Percentiles rank a stretch among this genome's conserved stretches.
These are phyloP conservation scores for Anolis apletophallus DNA, from an alignment of 2,797 vertebrate species.

Conservation along the genomic window DNA sequence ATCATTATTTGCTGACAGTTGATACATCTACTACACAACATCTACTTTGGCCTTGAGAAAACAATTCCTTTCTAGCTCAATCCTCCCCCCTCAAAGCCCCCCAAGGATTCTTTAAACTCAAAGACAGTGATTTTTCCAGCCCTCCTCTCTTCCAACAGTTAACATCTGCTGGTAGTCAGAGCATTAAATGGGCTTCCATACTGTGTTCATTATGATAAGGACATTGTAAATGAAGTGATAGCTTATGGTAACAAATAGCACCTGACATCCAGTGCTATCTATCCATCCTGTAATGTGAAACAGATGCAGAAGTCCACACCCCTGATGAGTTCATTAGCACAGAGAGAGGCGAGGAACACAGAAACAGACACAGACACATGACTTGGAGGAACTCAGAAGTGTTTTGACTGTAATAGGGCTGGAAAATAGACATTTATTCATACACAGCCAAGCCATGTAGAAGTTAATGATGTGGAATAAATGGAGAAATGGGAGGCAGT, in stretches of 20 bases:
- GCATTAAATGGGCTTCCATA: conserved; percentile 42
- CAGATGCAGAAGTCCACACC: conserved; percentile 33
- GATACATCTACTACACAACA: background rate
- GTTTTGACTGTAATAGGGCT: conserved; percentile 17
- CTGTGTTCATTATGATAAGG: conserved; percentile 51
- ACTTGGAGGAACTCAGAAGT: conserved; percentile 9
- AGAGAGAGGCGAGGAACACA: conserved; percentile 1
- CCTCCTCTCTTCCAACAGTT: conserved; percentile 11
- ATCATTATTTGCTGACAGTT: background rate
- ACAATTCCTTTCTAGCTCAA: background rate
- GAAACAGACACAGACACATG: background rate
- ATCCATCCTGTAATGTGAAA: conserved; percentile 39
- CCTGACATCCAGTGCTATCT: conserved; percentile 40
- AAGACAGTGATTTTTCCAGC: conserved; percentile 1
- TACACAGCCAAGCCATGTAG: background rate
- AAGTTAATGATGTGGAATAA: conserved; percentile 15
- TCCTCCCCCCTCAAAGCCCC: too few species aligned
- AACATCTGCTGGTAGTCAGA: conserved; percentile 31
- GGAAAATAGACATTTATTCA: background rate
- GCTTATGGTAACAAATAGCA: conserved; percentile 44
- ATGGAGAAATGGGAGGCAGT: background rate
- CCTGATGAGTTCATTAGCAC: conserved; percentile 42
- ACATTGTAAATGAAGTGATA: conserved; percentile 50
- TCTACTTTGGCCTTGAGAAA: background rate
- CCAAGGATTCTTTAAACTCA: background rate